A percentile compares a stretch with the other conserved stretches of the same genome.
Conservation (phyloP, 2,888 invertebrate species). For the Pristionchus exspectatus region DNA sequence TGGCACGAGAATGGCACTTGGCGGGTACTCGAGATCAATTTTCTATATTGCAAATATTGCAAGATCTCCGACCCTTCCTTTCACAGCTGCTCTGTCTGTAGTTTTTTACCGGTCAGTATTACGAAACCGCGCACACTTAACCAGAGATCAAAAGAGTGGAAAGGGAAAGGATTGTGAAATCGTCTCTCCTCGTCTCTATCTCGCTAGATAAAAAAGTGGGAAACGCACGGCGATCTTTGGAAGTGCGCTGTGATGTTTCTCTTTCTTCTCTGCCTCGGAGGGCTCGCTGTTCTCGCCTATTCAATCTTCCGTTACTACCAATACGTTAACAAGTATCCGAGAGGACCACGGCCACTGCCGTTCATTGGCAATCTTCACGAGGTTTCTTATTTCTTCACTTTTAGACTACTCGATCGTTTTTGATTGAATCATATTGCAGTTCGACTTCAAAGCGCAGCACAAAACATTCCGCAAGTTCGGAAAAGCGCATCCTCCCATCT, state of each 20-base stretch:
- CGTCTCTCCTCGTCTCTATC: neutral
- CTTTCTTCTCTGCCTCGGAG: neutral
- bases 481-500: neutral
- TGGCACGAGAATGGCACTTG: neutral
- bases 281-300: neutral
- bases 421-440: neutral
- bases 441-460: constrained; percentile 35
- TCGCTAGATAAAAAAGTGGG: neutral
- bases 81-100: neutral
- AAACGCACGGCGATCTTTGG: neutral
- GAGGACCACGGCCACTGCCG: constrained; percentile 2
- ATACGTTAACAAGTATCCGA: neutral
- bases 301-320: neutral
- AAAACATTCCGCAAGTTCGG: constrained; percentile 12
- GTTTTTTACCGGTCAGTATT: neutral
- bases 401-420: neutral
- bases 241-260: neutral
- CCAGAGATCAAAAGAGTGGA: neutral
- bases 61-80: too few relatives aligned
- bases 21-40: neutral
- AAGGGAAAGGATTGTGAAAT: neutral
- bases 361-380: constrained; percentile 22
- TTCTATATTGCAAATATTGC: too few relatives aligned
- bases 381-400: neutral
- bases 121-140: neutral